phyloP scores from a whole-genome alignment of 2,888 invertebrate species.

The Cryptocephalus primarius region DNA sequence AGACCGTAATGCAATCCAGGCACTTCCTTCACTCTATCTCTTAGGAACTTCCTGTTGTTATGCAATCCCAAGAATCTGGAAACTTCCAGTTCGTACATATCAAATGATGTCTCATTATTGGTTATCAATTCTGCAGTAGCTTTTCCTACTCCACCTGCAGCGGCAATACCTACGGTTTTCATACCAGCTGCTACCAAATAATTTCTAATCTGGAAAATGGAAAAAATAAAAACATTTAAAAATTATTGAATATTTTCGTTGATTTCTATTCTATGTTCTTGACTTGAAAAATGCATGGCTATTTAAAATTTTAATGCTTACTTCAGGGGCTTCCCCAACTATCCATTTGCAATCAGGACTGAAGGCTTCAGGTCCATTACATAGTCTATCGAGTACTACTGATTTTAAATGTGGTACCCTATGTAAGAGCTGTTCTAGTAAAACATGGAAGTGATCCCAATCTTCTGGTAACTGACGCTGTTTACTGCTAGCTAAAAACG shows the following conservation, averaged over 20 bases:
- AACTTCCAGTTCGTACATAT: conserved; percentile 83
- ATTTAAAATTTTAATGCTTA: conserved; percentile 32
- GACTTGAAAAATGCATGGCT: no score
- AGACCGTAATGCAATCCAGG: conserved; percentile 80
- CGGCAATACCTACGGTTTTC: conserved; percentile 92
- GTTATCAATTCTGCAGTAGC: conserved; percentile 81
- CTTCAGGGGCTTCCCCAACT: conserved; percentile 88
- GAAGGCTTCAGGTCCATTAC: conserved; percentile 88
- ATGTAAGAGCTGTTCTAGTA: conserved; percentile 74
- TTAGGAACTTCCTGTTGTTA: conserved; percentile 85
- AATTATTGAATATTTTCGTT: background rate
- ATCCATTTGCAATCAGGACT: conserved; percentile 96
- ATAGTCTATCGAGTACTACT: conserved; percentile 67
- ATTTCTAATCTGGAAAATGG: conserved; percentile 56
- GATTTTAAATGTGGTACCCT: conserved; percentile 70
- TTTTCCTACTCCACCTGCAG: conserved; percentile 90
- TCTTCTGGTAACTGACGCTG: conserved; percentile 70
- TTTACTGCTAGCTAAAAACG: conserved; percentile 42
- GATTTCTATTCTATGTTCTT: no score
- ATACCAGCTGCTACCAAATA: conserved; percentile 92
- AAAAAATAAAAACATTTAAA: conserved; percentile 1
- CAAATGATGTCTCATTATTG: conserved; percentile 67
- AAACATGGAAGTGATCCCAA: conserved; percentile 93
- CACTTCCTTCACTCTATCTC: conserved; percentile 85
- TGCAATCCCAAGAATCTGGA: conserved; percentile 85